Conservation (phyloP, 2,797 vertebrate species). For the Coregonus suidteri region DNA sequence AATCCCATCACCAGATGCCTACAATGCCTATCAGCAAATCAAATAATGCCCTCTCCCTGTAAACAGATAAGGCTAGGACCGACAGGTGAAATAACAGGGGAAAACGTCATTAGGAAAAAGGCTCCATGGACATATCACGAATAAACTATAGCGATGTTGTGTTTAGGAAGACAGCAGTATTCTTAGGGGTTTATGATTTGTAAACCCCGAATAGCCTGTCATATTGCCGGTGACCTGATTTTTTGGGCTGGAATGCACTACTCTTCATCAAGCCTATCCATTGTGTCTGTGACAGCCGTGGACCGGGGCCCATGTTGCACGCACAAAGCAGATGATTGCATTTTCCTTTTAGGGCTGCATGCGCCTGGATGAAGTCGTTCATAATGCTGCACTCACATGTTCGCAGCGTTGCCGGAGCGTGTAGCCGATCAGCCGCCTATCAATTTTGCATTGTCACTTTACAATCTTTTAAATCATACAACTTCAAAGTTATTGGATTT, state of each 20-base stretch:
- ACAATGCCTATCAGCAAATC: background rate
- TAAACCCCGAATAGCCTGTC: slow-evolving; percentile 7
- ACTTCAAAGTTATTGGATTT: slow-evolving; percentile 42
- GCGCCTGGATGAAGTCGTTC: background rate
- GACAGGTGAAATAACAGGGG: too few species aligned
- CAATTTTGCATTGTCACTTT: background rate
- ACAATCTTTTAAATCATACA: slow-evolving; percentile 13
- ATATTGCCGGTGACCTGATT: slow-evolving; percentile 24
- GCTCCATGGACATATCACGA: too few species aligned
- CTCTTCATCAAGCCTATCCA: slow-evolving; percentile 26
- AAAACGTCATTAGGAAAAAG: too few species aligned
- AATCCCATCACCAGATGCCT: background rate
- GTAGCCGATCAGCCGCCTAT: background rate
- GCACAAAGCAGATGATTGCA: slow-evolving; percentile 2
- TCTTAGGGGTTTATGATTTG: slow-evolving; percentile 2
- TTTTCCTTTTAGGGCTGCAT: background rate
- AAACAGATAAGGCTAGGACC: too few species aligned
- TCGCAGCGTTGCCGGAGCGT: background rate
- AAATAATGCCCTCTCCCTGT: background rate
- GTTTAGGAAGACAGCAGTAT: slow-evolving; percentile 19
- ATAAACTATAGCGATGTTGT: background rate
- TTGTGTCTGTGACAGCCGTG: slow-evolving; percentile 34
- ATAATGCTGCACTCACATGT: background rate
- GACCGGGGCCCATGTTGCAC: background rate
- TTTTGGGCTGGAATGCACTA: slow-evolving; percentile 18